Conservation (phyloP, 2,797 vertebrate genomes). For the Pipistrellus pipistrellus region DNA sequence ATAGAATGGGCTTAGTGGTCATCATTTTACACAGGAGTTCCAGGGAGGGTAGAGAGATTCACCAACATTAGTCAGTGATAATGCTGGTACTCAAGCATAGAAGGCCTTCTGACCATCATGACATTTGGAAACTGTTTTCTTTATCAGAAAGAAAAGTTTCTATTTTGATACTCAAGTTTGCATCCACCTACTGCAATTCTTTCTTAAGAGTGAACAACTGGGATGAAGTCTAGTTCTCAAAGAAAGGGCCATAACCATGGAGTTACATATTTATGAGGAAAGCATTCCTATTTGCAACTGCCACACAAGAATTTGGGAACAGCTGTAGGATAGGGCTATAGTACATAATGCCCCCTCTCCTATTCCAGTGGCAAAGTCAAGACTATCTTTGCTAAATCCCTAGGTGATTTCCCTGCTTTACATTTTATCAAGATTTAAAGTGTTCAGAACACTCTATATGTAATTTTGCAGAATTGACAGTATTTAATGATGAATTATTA, state of each 20-base stretch:
- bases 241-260: conserved; percentile 35
- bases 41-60: neutral
- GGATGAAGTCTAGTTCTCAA: conserved; percentile 31
- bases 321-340: conserved; percentile 21
- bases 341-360: neutral
- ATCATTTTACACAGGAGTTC: neutral
- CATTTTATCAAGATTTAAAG: conserved; percentile 37
- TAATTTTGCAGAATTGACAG: conserved; percentile 18
- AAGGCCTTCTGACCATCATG: neutral
- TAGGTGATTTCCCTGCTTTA: conserved; percentile 52
- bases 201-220: conserved; percentile 63
- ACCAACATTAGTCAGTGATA: neutral
- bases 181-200: conserved; percentile 3
- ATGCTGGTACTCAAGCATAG: neutral
- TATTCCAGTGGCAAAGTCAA: neutral
- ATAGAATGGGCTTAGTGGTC: neutral
- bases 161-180: conserved; percentile 30
- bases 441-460: neutral
- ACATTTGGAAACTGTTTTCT: neutral
- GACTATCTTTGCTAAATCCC: neutral
- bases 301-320: conserved; percentile 57
- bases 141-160: neutral
- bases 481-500: conserved; percentile 26
- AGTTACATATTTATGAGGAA: conserved; percentile 54
- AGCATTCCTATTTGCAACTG: conserved; percentile 64